Evolutionary conservation across 2,797 vertebrate species (phyloP), one percentile per base, ranked within the genome.

Genomic region (Gila robusta): DNA sequence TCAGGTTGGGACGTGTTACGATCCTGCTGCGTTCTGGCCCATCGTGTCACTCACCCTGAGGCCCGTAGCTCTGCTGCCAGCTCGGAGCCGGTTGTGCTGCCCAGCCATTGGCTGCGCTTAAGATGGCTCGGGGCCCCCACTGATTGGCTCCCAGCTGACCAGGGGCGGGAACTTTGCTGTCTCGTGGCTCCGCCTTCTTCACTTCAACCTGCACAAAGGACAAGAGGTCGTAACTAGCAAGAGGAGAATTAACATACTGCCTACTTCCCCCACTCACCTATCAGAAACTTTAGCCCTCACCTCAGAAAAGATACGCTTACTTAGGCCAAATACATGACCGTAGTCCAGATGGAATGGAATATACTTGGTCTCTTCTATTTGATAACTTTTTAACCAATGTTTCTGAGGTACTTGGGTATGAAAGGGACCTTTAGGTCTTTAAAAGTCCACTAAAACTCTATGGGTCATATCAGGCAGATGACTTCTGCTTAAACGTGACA

Each of bases 121-220:
- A 96, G 94, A 99, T 97, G 88, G 97, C 97, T 90, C 98, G 96
- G 92, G 96, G 97, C 28, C 96, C 97, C 98, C 98, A 99, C 92
- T 99, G 98, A 93, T 96, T 97, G 92, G 97, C 95, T 85, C 96
- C 96, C 2, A 97, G 96, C 16, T 98, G 97, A 89, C 97, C 97
- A 23, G 96, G 93, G 7, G 94, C 92, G 83, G 98, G 98, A 94
- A 96, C 97, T 95, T 99, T 99, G 95, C 96, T 98, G 89, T 99
- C 99, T 23, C 99, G 97, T 87, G 99, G 99, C 81, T 99, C 99
- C 0, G 98, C 99, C 28, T 99, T 98, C 91, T 99, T 99, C 91
- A 99, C 99, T 95, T 99, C 99, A 96, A 99, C 98, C 99, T 99
- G 94, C 92, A 97, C 94, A 96, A 97, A 98, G 97, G 94, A 95